Percentiles rank a stretch among this genome's conserved stretches.
Conservation (phyloP, 2,113 vertebrate genomes). For the Corydoras maculifer region DNA sequence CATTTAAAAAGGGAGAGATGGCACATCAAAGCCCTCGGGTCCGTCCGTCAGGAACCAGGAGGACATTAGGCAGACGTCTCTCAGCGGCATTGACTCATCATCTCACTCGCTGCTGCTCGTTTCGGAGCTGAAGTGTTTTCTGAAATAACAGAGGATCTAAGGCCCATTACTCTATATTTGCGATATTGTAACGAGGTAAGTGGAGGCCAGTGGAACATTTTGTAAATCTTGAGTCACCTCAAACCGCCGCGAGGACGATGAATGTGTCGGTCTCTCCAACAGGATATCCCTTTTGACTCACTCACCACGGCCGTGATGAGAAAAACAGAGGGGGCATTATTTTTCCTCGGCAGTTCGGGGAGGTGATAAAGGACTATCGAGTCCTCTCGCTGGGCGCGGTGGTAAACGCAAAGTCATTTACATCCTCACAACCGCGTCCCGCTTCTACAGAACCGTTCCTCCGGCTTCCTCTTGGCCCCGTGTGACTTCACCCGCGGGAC, state of each 20-base stretch:
- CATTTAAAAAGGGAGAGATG: too few relatives aligned
- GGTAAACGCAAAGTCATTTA: constrained; percentile 51
- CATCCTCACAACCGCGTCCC: constrained; percentile 48
- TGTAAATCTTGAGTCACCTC: constrained; percentile 68
- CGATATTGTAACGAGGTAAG: constrained; percentile 59
- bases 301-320: constrained; percentile 88
- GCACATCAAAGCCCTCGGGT: too few relatives aligned
- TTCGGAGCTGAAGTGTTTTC: constrained; percentile 55
- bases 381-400: constrained; percentile 57
- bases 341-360: constrained; percentile 81
- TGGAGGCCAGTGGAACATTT: constrained; percentile 65
- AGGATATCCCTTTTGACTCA: constrained; percentile 92
- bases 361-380: constrained; percentile 87
- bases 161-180: constrained; percentile 62
- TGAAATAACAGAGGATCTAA: constrained; percentile 68
- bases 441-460: constrained; percentile 35
- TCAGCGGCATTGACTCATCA: constrained; percentile 33
- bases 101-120: constrained; percentile 49
- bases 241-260: constrained; percentile 76
- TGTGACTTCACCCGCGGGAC: background rate
- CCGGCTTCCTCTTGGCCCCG: background rate
- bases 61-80: constrained; percentile 37
- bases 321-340: constrained; percentile 89
- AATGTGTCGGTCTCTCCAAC: constrained; percentile 88
- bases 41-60: constrained; percentile 41